A percentile compares a stretch with the other conserved stretches of the same genome.
phyloP scores from a whole-genome alignment of 2,113 vertebrate species.

The Cavia porcellus region DNA sequence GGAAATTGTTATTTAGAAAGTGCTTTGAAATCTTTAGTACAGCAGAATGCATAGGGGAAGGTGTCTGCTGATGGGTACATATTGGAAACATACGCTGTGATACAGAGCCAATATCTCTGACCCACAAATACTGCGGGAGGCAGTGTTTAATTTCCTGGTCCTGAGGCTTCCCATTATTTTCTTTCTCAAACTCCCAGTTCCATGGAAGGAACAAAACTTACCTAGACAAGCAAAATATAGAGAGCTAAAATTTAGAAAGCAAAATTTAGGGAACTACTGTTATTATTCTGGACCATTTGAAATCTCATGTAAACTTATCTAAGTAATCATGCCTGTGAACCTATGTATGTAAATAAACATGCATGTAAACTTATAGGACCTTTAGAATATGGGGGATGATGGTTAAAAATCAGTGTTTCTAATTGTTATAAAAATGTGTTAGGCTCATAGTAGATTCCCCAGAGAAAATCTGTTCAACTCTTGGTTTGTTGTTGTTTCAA shows the following conservation, averaged over 20 bases:
- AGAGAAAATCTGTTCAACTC: neutral
- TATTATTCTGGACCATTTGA: slow-evolving; percentile 50
- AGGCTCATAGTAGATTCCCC: neutral
- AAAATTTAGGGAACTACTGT: neutral
- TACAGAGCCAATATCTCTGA: neutral
- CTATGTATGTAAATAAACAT: neutral
- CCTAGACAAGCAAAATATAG: slow-evolving; percentile 26
- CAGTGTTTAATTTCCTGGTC: slow-evolving; percentile 67
- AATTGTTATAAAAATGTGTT: neutral
- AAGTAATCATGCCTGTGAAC: too few species aligned
- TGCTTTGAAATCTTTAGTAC: slow-evolving; percentile 52
- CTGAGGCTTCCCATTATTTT: slow-evolving; percentile 60
- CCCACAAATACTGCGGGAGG: slow-evolving; percentile 24
- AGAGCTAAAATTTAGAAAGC: neutral
- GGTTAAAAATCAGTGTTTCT: neutral
- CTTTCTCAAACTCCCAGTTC: slow-evolving; percentile 33
- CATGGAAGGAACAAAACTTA: slow-evolving; percentile 56
- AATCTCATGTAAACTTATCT: neutral
- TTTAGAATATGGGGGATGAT: neutral
- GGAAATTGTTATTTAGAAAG: slow-evolving; percentile 66
- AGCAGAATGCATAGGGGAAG: neutral
- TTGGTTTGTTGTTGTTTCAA: neutral
- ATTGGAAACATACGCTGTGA: slow-evolving; percentile 59
- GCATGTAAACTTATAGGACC: neutral
- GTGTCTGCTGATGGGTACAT: slow-evolving; percentile 21